A percentile compares a stretch with the other conserved stretches of the same genome.
Conservation (phyloP, 2,888 invertebrate species). For the Alviniconcha strummeri region DNA sequence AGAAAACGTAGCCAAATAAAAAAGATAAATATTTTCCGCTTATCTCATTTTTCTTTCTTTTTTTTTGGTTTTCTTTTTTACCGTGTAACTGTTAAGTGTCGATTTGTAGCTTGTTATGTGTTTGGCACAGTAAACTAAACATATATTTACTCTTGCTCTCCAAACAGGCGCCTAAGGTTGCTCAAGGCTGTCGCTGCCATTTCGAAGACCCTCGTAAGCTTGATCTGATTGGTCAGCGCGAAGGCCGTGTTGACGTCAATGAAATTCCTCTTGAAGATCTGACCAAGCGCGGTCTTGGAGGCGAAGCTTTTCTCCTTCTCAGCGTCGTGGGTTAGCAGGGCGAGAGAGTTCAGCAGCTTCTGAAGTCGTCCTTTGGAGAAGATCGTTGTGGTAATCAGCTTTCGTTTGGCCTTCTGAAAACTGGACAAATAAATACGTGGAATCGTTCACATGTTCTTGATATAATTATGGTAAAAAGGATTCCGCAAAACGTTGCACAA, state of each 20-base stretch:
- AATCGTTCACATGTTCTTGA: no score
- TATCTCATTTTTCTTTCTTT: no score
- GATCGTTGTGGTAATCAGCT: background rate
- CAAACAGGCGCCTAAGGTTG: background rate
- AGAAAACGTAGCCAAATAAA: no score
- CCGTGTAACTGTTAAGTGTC: no score
- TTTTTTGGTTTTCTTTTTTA: no score
- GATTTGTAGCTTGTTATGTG: no score
- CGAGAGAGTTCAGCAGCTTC: background rate
- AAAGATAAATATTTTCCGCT: no score
- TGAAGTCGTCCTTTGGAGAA: background rate
- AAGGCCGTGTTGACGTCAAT: slow-evolving; percentile 4
- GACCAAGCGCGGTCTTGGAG: background rate
- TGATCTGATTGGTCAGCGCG: slow-evolving; percentile 27
- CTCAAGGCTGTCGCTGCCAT: background rate
- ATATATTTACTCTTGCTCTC: background rate
- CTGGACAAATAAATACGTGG: no score
- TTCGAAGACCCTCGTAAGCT: slow-evolving; percentile 19
- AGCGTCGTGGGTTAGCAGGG: slow-evolving; percentile 3
- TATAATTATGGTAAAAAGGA: no score
- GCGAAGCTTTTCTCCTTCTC: slow-evolving; percentile 10
- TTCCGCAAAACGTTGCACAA: no score
- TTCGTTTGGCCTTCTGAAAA: background rate
- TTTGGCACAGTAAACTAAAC: no score
- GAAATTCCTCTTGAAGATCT: background rate